A percentile compares a stretch with the other conserved stretches of the same genome.
These are phyloP conservation scores for Monopis laevigella DNA, from an alignment of 2,888 invertebrate genomes.

Conservation along the genomic window DNA sequence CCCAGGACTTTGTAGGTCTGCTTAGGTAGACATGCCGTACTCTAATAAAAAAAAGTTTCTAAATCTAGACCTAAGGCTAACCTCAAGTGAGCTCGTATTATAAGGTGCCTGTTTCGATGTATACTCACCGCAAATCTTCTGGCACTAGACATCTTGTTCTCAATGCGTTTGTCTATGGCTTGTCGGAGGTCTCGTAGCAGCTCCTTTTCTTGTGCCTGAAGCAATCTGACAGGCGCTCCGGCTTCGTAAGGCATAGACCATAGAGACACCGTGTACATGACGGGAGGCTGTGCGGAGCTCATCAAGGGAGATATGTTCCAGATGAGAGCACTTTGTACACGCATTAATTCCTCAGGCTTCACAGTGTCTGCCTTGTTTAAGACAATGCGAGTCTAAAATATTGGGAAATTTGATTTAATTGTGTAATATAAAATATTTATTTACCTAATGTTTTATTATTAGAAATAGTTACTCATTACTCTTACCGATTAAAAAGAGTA, in stretches of 20 bases:
- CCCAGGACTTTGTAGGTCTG: no score
- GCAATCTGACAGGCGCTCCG: slow-evolving; percentile 81
- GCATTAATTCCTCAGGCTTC: slow-evolving; percentile 90
- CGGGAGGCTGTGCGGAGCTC: slow-evolving; percentile 93
- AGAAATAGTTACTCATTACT: no score
- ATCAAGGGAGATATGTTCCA: slow-evolving; percentile 98
- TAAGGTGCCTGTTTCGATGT: no score
- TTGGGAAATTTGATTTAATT: no score
- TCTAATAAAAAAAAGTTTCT: no score
- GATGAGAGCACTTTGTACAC: slow-evolving; percentile 92
- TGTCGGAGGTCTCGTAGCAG: slow-evolving; percentile 86
- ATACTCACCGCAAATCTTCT: slow-evolving; percentile 89
- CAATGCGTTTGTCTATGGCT: slow-evolving; percentile 88
- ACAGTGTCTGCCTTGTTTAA: slow-evolving; percentile 95
- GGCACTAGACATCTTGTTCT: slow-evolving; percentile 94
- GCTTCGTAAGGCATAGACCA: slow-evolving; percentile 88
- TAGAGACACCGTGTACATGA: slow-evolving; percentile 89
- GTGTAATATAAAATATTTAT: no score
- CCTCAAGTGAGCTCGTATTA: no score
- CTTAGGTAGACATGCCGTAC: no score
- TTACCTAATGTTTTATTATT: no score
- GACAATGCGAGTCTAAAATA: slow-evolving; percentile 92
- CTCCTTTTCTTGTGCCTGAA: slow-evolving; percentile 89
- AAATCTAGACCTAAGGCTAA: no score
- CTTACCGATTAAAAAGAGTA: no score